These are phyloP conservation scores for Pyrgus malvae DNA, from an alignment of 2,888 invertebrate species.

Conservation along the genomic window DNA sequence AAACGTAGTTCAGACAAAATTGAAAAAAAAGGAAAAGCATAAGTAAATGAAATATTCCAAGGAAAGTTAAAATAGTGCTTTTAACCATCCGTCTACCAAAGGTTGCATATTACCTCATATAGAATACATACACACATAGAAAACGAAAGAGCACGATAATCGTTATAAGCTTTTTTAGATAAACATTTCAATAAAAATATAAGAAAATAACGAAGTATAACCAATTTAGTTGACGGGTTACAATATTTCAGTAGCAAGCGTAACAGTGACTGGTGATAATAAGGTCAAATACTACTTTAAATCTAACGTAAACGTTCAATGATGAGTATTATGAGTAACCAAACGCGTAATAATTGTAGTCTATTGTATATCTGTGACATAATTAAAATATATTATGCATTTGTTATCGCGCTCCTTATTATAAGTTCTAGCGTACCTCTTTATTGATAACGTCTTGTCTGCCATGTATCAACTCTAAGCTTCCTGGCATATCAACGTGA, in stretches of 20 bases:
- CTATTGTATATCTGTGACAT: slow-evolving; percentile 25
- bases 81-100: too few species aligned
- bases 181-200: background rate
- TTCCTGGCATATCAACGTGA: slow-evolving; percentile 11
- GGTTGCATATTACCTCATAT: too few species aligned
- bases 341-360: slow-evolving; percentile 3
- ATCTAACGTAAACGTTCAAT: background rate
- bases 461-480: slow-evolving; percentile 28
- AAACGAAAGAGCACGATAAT: too few species aligned
- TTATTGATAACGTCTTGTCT: slow-evolving; percentile 11
- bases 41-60: too few species aligned
- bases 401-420: slow-evolving; percentile 11
- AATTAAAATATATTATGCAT: slow-evolving; percentile 22
- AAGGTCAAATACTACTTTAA: background rate
- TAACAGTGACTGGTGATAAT: too few species aligned
- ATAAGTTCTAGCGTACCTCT: background rate
- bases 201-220: background rate
- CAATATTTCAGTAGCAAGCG: too few species aligned
- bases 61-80: too few species aligned
- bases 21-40: too few species aligned
- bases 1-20: too few species aligned
- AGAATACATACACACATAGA: too few species aligned
- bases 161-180: too few species aligned
- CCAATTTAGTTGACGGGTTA: too few species aligned
- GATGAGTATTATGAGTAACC: background rate